Percentiles rank a stretch among this genome's conserved stretches.
These are phyloP conservation scores for Terrapene triunguis DNA, from an alignment of 2,113 vertebrate species.

Conservation along the genomic window DNA sequence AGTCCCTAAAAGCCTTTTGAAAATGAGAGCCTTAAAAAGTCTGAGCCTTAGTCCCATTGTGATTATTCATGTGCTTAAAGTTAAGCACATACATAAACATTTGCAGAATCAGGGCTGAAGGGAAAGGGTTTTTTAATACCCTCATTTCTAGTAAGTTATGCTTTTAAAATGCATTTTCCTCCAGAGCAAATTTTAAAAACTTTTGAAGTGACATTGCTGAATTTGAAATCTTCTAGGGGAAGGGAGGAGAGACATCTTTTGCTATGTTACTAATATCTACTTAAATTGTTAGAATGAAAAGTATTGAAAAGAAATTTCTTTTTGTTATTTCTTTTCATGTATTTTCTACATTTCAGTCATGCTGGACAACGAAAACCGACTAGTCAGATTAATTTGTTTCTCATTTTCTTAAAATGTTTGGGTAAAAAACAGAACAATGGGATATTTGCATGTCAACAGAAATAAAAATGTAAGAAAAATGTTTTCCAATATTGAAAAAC, in stretches of 20 bases:
- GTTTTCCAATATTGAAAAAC: background rate
- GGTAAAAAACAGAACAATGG: background rate
- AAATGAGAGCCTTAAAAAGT: too few relatives aligned
- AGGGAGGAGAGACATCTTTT: background rate
- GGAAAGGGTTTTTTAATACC: background rate
- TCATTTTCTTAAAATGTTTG: background rate
- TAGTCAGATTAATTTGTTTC: background rate
- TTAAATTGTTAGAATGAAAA: background rate
- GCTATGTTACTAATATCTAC: background rate
- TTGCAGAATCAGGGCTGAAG: background rate
- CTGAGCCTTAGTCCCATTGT: background rate
- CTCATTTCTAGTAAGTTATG: background rate
- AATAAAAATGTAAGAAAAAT: background rate
- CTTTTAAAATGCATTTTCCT: background rate
- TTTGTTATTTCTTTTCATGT: background rate
- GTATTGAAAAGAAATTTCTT: background rate
- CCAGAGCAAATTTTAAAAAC: background rate
- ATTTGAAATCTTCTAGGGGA: background rate
- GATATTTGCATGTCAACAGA: background rate
- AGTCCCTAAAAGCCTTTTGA: too few relatives aligned
- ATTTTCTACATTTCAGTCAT: background rate
- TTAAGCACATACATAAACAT: background rate
- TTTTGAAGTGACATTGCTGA: accelerated
- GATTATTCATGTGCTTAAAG: background rate
- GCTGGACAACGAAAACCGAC: background rate